Percentiles rank a stretch among this genome's conserved stretches.
Conservation (phyloP, 2,888 invertebrate species). For the Baccha elongata region DNA sequence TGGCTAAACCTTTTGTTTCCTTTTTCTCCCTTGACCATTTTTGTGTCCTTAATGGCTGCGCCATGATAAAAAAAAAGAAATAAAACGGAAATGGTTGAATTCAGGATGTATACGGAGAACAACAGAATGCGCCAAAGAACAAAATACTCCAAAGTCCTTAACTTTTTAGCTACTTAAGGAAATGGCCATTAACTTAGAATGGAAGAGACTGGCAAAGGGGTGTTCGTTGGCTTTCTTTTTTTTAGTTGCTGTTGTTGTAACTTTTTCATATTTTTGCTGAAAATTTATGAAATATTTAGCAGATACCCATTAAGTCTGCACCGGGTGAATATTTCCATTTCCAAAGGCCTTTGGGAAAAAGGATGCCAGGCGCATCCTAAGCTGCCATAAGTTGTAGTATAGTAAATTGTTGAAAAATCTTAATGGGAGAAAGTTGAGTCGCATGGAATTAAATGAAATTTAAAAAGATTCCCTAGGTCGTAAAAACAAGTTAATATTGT, state of each 20-base stretch:
- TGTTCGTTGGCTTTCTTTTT: constrained; percentile 2
- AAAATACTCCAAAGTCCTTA: constrained; percentile 58
- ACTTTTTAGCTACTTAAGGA: constrained; percentile 70
- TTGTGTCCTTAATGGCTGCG: constrained; percentile 51
- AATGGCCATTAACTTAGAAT: constrained; percentile 46
- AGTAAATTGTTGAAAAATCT: constrained; percentile 2
- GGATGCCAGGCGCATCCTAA: constrained; percentile 38
- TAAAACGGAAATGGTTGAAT: constrained; percentile 37
- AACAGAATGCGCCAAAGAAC: constrained; percentile 63
- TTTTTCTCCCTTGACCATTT: constrained; percentile 29
- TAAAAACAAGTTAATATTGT: too few relatives aligned
- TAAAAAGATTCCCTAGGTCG: too few relatives aligned
- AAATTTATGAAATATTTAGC: constrained; percentile 59
- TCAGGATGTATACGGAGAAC: constrained; percentile 42
- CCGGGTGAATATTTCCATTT: constrained; percentile 31
- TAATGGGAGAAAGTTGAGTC: not conserved
- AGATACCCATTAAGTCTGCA: constrained; percentile 56
- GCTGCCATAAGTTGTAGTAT: constrained; percentile 34
- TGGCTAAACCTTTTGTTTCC: constrained; percentile 55
- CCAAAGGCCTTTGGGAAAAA: constrained; percentile 30
- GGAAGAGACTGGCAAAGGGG: constrained; percentile 18
- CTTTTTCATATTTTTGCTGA: constrained; percentile 20
- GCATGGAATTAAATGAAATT: not conserved
- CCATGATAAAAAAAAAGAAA: constrained; percentile 7
- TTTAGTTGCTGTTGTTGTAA: not conserved